Conservation (phyloP, 2,888 invertebrate species). For the Conistra vaccinii region DNA sequence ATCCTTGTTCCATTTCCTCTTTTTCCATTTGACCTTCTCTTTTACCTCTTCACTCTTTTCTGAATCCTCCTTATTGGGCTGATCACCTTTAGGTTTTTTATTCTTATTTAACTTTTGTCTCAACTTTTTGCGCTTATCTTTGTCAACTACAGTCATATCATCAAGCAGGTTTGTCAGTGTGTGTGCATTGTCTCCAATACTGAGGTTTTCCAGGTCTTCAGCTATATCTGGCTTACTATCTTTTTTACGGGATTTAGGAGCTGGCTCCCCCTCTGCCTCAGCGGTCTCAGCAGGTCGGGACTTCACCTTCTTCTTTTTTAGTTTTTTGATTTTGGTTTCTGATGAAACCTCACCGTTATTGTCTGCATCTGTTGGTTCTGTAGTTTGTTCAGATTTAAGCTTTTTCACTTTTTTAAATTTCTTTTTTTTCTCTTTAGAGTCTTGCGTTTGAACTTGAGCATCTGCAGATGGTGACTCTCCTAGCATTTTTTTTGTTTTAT, state of each 20-base stretch:
- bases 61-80: slow-evolving; percentile 60
- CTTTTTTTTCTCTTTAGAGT: slow-evolving; percentile 66
- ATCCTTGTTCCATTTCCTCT: slow-evolving; percentile 85
- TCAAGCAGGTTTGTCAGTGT: slow-evolving; percentile 82
- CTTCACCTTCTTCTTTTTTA: slow-evolving; percentile 77
- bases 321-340: slow-evolving; percentile 67
- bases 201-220: slow-evolving; percentile 81
- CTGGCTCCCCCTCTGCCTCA: slow-evolving; percentile 74
- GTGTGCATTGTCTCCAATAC: slow-evolving; percentile 84
- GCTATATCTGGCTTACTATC: slow-evolving; percentile 78
- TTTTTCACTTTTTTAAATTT: slow-evolving; percentile 72
- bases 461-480: slow-evolving; percentile 44
- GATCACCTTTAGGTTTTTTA: slow-evolving; percentile 59
- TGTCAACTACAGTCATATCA: slow-evolving; percentile 85
- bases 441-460: slow-evolving; percentile 39
- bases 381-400: slow-evolving; percentile 48
- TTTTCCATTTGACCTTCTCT: slow-evolving; percentile 83
- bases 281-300: slow-evolving; percentile 55
- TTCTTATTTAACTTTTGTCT: slow-evolving; percentile 74
- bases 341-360: slow-evolving; percentile 60
- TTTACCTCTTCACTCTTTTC: slow-evolving; percentile 72
- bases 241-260: slow-evolving; percentile 73
- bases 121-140: slow-evolving; percentile 77
- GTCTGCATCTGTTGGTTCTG: slow-evolving; percentile 60
- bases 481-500: slow-evolving; percentile 57